Evolutionary conservation across 2,888 invertebrate species (phyloP), one percentile per base, ranked within the genome.

Genomic region (Bibio marci): DNA sequence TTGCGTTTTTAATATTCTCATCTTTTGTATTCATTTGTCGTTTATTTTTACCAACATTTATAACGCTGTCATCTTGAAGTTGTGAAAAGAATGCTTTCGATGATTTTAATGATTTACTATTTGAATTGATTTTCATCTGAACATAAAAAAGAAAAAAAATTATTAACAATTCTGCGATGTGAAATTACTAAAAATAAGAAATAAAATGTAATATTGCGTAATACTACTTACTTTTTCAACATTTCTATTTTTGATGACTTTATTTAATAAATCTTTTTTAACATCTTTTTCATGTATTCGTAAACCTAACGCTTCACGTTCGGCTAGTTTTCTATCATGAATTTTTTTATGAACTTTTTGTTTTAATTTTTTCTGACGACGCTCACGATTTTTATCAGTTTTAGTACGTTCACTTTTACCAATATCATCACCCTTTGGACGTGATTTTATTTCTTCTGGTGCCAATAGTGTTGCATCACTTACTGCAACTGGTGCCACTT

Each of bases 401-500:
- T 70, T 67, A 0, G 80, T 76, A 43, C 83, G 71, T 62, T 97
- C 97, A 11, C 74, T 72, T 59, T 77, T 77, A 18, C 82, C 80
- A 40, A 75, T 59, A 44, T 64, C 53, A 47, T 70, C 68, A 38
- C 73, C 71, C 53, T 68, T 66, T 2, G 56, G 47, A 47, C 63
- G 64, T 15, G 71, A 70, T 59, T 73, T 76, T 2, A 95, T 69
- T 70, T 97, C 95, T 62, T 94, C 87, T 0, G 97, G 94, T 14
- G 95, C 94, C 45, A 95, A 64, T 28, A 91, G 59, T 2, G 79
- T 69, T 4, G 82, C 85, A 59, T 90, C 82, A 52, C 81, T 88
- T 0, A 79, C 71, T n/a, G 80, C 77, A 6, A 86, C 69, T 0
- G 95, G 95, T 1, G 91, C 90, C 7, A 94, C 91, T 62, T 98